Percentiles rank a stretch among this genome's conserved stretches.
These are phyloP conservation scores for Halocaridina rubra DNA, from an alignment of 2,888 invertebrate species.

Conservation along the genomic window DNA sequence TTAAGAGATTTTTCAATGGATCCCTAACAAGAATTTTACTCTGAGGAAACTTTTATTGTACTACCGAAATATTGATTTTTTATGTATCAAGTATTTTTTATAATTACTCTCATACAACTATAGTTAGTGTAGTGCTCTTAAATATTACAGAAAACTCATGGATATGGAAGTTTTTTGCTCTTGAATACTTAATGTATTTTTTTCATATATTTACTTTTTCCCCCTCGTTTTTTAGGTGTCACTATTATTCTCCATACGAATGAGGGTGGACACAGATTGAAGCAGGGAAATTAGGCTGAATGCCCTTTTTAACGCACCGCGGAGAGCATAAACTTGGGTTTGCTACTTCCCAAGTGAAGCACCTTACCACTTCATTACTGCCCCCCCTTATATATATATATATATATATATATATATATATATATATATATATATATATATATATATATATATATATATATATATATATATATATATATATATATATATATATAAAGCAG, in stretches of 20 bases:
- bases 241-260: neutral
- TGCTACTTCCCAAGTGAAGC: neutral
- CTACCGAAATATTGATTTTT: too few relatives aligned
- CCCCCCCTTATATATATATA: neutral
- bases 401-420: constrained; percentile 1
- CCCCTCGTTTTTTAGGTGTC: neutral
- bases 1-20: too few relatives aligned
- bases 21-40: too few relatives aligned
- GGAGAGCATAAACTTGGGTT: neutral
- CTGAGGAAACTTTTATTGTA: too few relatives aligned
- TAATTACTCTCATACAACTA: too few relatives aligned
- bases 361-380: neutral
- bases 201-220: neutral
- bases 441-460: too few relatives aligned
- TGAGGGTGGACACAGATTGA: neutral
- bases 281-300: neutral
- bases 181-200: too few relatives aligned
- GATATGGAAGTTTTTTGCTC: too few relatives aligned
- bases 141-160: too few relatives aligned
- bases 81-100: too few relatives aligned
- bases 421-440: neutral
- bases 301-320: neutral
- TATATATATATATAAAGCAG: neutral
- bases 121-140: too few relatives aligned
- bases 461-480: too few relatives aligned